Evolutionary conservation across 1,140 invertebrate genomes (phyloP).

Genomic region (Listronotus bonariensis): DNA sequence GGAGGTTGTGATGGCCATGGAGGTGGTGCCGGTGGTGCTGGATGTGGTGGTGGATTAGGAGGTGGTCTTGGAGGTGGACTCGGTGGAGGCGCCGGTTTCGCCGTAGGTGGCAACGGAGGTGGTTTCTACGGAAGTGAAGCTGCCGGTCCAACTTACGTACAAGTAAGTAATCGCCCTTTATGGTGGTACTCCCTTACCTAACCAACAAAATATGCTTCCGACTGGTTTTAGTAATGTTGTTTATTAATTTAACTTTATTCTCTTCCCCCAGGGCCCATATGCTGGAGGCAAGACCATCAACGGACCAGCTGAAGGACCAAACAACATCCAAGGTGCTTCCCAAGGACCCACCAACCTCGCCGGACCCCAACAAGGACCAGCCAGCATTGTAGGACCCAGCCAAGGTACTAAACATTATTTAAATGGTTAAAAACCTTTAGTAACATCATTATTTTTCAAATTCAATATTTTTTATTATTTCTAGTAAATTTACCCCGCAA

Average conservation of each 20-base stretch:
- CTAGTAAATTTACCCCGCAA: too few species aligned
- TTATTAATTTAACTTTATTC: neutral
- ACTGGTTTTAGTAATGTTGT: too few species aligned
- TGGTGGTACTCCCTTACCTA: too few species aligned
- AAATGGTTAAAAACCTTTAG: too few species aligned
- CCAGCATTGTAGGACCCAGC: constrained; percentile 34
- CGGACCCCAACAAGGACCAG: constrained; percentile 37
- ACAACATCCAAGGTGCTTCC: constrained; percentile 35
- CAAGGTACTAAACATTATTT: constrained; percentile 27
- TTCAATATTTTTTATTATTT: too few species aligned
- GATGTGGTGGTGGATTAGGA: constrained; percentile 10
- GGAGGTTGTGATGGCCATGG: constrained; percentile 24
- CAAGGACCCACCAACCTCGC: constrained; percentile 35
- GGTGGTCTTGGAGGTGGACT: constrained; percentile 21
- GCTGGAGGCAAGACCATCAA: constrained; percentile 28
- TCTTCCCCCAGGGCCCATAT: constrained; percentile 17
- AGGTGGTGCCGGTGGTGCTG: constrained; percentile 16
- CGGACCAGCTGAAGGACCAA: constrained; percentile 34
- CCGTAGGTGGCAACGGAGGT: constrained; percentile 24
- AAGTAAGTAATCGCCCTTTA: constrained; percentile 12
- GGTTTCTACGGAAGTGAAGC: constrained; percentile 37
- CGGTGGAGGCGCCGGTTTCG: constrained; percentile 20
- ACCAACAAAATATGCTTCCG: too few species aligned
- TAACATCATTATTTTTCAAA: too few species aligned
- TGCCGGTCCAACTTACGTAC: constrained; percentile 29